Percentiles rank a stretch among this genome's conserved stretches.
phyloP scores from a whole-genome alignment of 2,113 vertebrate species.

The Grammomys dolichurus region DNA sequence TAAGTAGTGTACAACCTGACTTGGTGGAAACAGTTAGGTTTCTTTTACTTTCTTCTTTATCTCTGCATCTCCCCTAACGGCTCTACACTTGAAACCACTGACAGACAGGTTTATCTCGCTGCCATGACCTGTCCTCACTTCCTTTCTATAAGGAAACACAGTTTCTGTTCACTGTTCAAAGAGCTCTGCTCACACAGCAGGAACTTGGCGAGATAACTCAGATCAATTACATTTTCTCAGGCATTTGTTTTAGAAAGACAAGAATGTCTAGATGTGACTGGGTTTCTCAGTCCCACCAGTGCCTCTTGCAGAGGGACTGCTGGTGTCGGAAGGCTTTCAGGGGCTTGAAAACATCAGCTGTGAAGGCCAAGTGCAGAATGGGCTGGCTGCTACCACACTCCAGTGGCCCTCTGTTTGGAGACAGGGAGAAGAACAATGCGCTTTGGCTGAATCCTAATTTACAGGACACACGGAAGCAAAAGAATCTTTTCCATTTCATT shows the following conservation, averaged over 20 bases:
- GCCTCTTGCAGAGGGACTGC: not conserved
- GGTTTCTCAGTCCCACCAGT: not conserved
- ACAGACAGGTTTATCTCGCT: conserved; percentile 23
- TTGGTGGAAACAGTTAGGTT: not conserved
- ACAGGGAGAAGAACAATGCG: not conserved
- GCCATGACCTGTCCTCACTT: conserved; percentile 14
- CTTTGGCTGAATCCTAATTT: conserved; percentile 1
- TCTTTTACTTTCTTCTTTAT: conserved; percentile 2
- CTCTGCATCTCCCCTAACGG: not conserved
- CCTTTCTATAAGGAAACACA: conserved; percentile 22
- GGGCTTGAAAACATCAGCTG: not conserved
- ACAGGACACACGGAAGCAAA: not conserved
- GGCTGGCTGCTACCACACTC: not conserved
- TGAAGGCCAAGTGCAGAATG: not conserved
- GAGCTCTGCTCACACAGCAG: not conserved
- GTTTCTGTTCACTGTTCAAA: conserved; percentile 56
- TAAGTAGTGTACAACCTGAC: not conserved
- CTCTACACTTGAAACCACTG: not conserved
- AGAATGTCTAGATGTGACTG: not conserved
- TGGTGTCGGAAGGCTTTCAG: not conserved
- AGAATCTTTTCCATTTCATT: not conserved
- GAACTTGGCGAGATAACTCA: not conserved
- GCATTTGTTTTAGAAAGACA: not conserved
- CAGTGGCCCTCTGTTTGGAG: no score
- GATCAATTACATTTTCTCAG: conserved; percentile 7